Evolutionary conservation across 2,113 vertebrate genomes (phyloP).

Genomic region (Plecturocebus donacophilus): DNA sequence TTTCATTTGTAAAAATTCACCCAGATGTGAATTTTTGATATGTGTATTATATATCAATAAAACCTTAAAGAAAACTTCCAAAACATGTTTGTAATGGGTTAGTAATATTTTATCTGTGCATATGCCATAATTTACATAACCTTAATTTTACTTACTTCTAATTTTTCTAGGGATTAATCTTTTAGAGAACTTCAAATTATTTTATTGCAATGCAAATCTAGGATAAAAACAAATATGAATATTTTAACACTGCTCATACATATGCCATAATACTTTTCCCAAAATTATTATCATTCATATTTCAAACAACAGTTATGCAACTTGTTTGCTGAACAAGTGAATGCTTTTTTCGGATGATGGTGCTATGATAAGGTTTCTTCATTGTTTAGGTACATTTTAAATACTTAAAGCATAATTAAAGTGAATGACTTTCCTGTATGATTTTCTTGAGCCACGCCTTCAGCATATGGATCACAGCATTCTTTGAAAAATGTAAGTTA

Average conservation of each 20-base stretch:
- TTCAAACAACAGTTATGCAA: background rate
- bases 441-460: background rate
- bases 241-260: background rate
- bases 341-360: background rate
- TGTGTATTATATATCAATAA: background rate
- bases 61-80: background rate
- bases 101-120: background rate
- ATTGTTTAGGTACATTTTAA: background rate
- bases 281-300: background rate
- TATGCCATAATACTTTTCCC: background rate
- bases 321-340: background rate
- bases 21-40: background rate
- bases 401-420: background rate
- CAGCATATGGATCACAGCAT: background rate
- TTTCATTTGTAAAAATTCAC: background rate
- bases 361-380: background rate
- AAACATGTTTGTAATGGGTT: background rate
- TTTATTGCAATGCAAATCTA: background rate
- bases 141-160: background rate
- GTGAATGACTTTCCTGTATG: background rate
- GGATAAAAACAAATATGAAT: background rate
- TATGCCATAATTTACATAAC: background rate
- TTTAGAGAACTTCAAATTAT: conserved; percentile 39
- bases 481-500: background rate
- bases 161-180: background rate